These are phyloP conservation scores for Calephelis virginiensis DNA, from an alignment of 1,140 invertebrate species.

Conservation along the genomic window DNA sequence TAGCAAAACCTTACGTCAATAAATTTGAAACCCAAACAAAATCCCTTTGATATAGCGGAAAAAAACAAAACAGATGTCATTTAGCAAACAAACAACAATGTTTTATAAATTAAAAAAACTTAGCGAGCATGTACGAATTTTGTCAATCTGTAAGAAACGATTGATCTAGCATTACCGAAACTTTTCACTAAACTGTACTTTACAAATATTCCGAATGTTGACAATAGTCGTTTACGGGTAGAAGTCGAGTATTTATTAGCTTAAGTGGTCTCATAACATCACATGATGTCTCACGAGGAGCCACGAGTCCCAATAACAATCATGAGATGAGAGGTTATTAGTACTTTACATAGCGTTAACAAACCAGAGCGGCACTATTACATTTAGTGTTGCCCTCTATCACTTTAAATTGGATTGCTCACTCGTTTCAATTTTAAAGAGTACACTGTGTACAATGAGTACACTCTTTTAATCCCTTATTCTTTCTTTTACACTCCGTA, in stretches of 20 bases:
- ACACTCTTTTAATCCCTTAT: too few relatives aligned
- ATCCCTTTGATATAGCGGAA: too few relatives aligned
- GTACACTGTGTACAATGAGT: too few relatives aligned
- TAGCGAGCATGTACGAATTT: slow-evolving; percentile 6
- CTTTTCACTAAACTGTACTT: slow-evolving; percentile 29
- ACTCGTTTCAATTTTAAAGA: slow-evolving; percentile 27
- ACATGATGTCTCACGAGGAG: slow-evolving; percentile 70
- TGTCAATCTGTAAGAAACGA: slow-evolving; percentile 13
- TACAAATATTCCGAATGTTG: slow-evolving; percentile 42
- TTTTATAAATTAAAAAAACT: slow-evolving; percentile 5
- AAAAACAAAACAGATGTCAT: not conserved
- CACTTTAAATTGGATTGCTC: slow-evolving; percentile 48
- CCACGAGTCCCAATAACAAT: slow-evolving; percentile 60
- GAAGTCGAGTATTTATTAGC: slow-evolving; percentile 59
- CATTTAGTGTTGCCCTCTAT: slow-evolving; percentile 48
- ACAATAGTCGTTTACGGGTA: slow-evolving; percentile 45
- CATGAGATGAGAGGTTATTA: slow-evolving; percentile 35
- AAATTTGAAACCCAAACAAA: too few relatives aligned
- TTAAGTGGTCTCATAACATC: slow-evolving; percentile 74
- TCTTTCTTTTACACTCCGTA: too few relatives aligned
- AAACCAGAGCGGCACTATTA: slow-evolving; percentile 37
- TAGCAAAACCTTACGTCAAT: too few relatives aligned
- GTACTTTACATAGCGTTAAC: slow-evolving; percentile 41
- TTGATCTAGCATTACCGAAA: slow-evolving; percentile 16
- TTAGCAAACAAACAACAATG: slow-evolving; percentile 6